Base-by-base conservation (phyloP, 2,888 invertebrate species). In the Hirtodrosophila cameraria region DNA sequence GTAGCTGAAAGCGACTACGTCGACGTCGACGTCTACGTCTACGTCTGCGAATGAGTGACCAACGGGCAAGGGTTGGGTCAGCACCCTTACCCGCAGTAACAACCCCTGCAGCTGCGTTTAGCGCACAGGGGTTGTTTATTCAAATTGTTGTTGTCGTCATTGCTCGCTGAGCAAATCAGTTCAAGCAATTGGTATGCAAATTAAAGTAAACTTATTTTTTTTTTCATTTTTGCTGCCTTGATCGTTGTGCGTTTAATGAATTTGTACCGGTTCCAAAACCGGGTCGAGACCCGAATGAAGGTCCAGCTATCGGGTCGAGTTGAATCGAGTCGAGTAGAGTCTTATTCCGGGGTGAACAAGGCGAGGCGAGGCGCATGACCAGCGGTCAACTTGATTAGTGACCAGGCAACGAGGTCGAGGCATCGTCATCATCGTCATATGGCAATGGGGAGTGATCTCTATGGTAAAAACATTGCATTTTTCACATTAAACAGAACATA, bases 401-500 rank as follows among this genome's bases (percentile, higher is more conserved):
- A 77, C 65, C 58, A 68, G 55, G 57, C 60, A 49, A 35, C 74
- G 58, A 69, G 82, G 75, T 82, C 75, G n/a, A n/a, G n/a, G 76
- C 50, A 36, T 20, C 69, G 55, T 65, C 69, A 39, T 27, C 69
- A 39, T 27, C 52, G 35, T 36, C 48, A 39, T 36, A 30, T 38
- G 46, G 54, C 33, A 55, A 49, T 43, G 74, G 89, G 89, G 89
- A 89, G 89, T 90, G 89, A 89, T 88, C 85, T 74, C 80, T 82
- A 75, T 87, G 87, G 88, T 86, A 84, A 89, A 89, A 88, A 88
- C 87, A 89, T 82, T 71, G 78, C 73, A 80, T 85, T 88, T 79
- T 89, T 75, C 73, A 80, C 75, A 78, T 81, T 88, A 89, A 90
- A 90, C 86, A 89, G 81, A 82, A 82, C 90, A 89, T 89, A 89